These are phyloP conservation scores for Zosterops japonicus DNA, from an alignment of 2,113 vertebrate species.

Conservation along the genomic window DNA sequence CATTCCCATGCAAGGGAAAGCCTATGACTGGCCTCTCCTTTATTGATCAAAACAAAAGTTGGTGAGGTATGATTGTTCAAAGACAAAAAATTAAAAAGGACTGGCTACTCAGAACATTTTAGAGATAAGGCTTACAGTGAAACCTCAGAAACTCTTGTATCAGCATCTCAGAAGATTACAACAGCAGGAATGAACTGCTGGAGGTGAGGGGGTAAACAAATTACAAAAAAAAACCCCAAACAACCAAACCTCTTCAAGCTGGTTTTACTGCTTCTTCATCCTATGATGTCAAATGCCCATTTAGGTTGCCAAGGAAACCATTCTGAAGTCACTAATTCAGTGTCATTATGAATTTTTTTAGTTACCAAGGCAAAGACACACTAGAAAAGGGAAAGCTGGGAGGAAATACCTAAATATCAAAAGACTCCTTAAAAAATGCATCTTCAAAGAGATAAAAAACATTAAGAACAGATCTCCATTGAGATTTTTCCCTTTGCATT, in stretches of 20 bases:
- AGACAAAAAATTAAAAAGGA: background rate
- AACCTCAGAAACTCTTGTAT: background rate
- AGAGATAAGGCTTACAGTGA: background rate
- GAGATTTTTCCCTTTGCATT: slow-evolving; percentile 14
- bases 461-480: background rate
- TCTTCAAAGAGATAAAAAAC: slow-evolving; percentile 38
- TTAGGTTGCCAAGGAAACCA: background rate
- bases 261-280: background rate
- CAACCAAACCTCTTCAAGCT: background rate
- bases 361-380: background rate
- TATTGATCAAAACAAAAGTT: background rate
- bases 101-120: background rate
- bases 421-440: background rate
- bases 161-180: background rate
- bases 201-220: background rate
- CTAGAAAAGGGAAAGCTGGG: background rate
- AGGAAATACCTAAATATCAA: slow-evolving; percentile 33
- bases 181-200: background rate
- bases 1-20: background rate
- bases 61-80: background rate
- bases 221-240: background rate
- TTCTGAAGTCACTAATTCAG: slow-evolving; percentile 1
- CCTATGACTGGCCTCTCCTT: background rate
- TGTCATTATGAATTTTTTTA: background rate
- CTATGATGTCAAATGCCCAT: background rate